These are phyloP conservation scores for Rhinoderma darwinii DNA, from an alignment of 2,113 vertebrate genomes.

Conservation along the genomic window DNA sequence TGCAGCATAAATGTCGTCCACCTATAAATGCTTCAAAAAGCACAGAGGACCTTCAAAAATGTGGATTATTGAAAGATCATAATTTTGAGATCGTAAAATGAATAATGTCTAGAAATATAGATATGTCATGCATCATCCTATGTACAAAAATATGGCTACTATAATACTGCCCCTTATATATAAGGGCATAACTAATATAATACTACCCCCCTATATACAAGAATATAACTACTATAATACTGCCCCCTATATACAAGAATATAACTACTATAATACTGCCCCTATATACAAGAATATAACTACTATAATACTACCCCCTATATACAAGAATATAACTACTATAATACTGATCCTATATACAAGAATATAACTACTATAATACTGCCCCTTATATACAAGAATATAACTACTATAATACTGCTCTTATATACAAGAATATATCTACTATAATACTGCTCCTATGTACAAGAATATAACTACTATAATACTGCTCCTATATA, in stretches of 20 bases:
- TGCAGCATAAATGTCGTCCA: too few relatives aligned
- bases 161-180: too few relatives aligned
- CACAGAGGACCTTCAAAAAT: too few relatives aligned
- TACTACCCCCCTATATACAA: background rate
- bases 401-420: constrained; percentile 16
- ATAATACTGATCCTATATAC: background rate
- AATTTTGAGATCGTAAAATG: too few relatives aligned
- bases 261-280: background rate
- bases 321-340: constrained; percentile 3
- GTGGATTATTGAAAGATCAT: too few relatives aligned
- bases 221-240: background rate
- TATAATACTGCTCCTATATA: background rate
- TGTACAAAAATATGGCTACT: too few relatives aligned
- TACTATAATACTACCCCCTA: background rate
- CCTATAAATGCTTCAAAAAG: too few relatives aligned
- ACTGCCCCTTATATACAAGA: constrained; percentile 1
- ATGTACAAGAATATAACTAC: constrained; percentile 6
- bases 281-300: background rate
- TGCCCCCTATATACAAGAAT: background rate
- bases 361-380: constrained; percentile 4
- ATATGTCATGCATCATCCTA: too few relatives aligned
- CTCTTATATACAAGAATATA: background rate
- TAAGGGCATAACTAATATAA: too few relatives aligned
- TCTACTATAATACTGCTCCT: background rate
- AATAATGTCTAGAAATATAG: too few relatives aligned